Base-by-base conservation (phyloP, 2,888 invertebrate genomes). In the Acanthoscelides obtectus region DNA sequence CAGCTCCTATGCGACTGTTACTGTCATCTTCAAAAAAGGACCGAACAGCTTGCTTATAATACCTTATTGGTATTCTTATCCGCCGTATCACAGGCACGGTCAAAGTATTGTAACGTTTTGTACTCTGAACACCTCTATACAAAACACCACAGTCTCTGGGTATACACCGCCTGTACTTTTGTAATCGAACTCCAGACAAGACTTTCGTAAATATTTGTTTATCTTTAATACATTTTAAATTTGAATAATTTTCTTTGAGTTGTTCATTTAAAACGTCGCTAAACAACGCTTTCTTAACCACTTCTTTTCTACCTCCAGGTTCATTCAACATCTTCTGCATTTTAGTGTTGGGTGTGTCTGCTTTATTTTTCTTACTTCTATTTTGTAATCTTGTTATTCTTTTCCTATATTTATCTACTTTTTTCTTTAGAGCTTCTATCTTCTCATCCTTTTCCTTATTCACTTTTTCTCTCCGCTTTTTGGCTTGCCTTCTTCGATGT, bases 171-270 rank as follows among this genome's bases (percentile, higher is more conserved):
- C 25, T 67, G 17, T 67, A 67, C n/a, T 20, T 67, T 67, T 22
- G 22, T 22, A 67, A 20, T 25, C 4, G 12, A 22, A 5, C 25
- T 25, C 25, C 25, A 25, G 4, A 25, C 25, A 69, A 22, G 45
- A 21, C 69, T 69, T 69, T 69, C 6, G 27, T 20, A 20, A 69
- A 69, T 45, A 69, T 45, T 27, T 45, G 45, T 27, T 69, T 69
- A n/a, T 69, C 69, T 27, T 69, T 45, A 20, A 5, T n/a, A 20
- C 20, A n/a, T 25, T 25, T 45, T 27, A 69, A 21, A n/a, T 20
- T 27, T n/a, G 69, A 25, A 20, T 69, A 69, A 45, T 69, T 69
- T 45, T 69, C 27, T 69, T 27, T 69, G 3, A 69, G 20, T n/a
- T 69, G 69, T 27, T 19, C 17, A 69, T 69, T 69, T n/a, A 69